phyloP scores from a whole-genome alignment of 2,888 invertebrate genomes.

The Dioctria rufipes region DNA sequence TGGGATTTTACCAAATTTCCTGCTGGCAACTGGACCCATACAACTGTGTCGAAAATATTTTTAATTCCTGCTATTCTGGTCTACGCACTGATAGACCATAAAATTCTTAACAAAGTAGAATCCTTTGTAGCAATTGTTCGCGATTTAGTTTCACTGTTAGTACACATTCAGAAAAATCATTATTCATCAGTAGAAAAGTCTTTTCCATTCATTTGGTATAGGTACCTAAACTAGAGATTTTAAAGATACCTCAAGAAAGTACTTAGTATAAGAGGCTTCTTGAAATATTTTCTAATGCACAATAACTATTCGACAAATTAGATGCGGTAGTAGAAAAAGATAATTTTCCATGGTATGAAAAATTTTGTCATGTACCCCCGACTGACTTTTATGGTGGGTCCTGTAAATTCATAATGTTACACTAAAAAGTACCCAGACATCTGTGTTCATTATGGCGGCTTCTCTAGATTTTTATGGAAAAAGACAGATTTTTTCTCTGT shows the following conservation, averaged over 20 bases:
- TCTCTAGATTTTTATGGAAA: too few relatives aligned
- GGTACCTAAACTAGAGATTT: too few relatives aligned
- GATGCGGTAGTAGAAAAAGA: slow-evolving; percentile 15
- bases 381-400: slow-evolving; percentile 23
- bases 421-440: slow-evolving; percentile 4
- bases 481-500: too few relatives aligned
- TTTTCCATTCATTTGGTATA: slow-evolving; percentile 60
- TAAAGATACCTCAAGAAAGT: slow-evolving; percentile 14
- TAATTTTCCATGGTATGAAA: slow-evolving; percentile 13
- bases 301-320: slow-evolving; percentile 1
- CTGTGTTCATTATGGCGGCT: too few relatives aligned
- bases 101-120: too few relatives aligned
- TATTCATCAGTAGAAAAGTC: slow-evolving; percentile 71
- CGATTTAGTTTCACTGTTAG: slow-evolving; percentile 68
- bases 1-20: too few relatives aligned
- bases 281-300: neutral
- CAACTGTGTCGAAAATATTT: too few relatives aligned
- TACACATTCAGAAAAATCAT: slow-evolving; percentile 71
- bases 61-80: too few relatives aligned
- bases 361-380: slow-evolving; percentile 3
- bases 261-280: too few relatives aligned
- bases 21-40: too few relatives aligned
- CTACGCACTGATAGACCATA: too few relatives aligned
- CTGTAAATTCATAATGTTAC: slow-evolving; percentile 46
- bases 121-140: neutral